phyloP scores from a whole-genome alignment of 1,140 invertebrate species.

The Euwallacea fornicatus region DNA sequence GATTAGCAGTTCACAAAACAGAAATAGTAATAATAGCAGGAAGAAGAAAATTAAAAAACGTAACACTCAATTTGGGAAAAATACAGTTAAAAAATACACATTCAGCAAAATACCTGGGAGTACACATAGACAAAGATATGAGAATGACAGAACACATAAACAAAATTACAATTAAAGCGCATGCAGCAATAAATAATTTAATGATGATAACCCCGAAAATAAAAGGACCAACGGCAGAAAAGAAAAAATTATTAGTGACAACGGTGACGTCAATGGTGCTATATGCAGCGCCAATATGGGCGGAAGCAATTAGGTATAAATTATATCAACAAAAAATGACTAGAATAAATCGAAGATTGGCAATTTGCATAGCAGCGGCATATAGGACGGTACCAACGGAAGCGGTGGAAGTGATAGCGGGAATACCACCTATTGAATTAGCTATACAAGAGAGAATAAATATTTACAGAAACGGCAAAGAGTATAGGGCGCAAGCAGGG shows the following conservation, averaged over 20 bases:
- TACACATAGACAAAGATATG: too few species aligned
- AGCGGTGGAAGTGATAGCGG: conserved; percentile 44
- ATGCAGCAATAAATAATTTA: too few species aligned
- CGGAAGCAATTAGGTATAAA: conserved; percentile 8
- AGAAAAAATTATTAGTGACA: conserved; percentile 2
- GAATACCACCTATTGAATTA: conserved; percentile 44
- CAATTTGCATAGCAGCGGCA: conserved; percentile 40
- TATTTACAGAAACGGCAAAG: conserved; percentile 5
- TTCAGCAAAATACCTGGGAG: too few species aligned
- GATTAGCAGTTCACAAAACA: too few species aligned
- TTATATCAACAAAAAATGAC: conserved; percentile 17
- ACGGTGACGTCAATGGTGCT: conserved; percentile 4
- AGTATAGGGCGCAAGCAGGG: neutral
- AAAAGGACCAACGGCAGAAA: too few species aligned
- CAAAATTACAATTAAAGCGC: too few species aligned
- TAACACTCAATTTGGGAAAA: too few species aligned
- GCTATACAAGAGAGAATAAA: conserved; percentile 31
- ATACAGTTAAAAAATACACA: too few species aligned
- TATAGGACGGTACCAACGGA: conserved; percentile 41
- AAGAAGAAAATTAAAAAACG: too few species aligned
- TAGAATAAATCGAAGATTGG: conserved; percentile 36
- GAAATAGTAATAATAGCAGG: too few species aligned
- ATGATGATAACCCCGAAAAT: too few species aligned
- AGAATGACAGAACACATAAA: too few species aligned
- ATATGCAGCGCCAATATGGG: conserved; percentile 25